These are phyloP conservation scores for Bugulina stolonifera DNA, from an alignment of 2,888 invertebrate genomes.

Conservation along the genomic window DNA sequence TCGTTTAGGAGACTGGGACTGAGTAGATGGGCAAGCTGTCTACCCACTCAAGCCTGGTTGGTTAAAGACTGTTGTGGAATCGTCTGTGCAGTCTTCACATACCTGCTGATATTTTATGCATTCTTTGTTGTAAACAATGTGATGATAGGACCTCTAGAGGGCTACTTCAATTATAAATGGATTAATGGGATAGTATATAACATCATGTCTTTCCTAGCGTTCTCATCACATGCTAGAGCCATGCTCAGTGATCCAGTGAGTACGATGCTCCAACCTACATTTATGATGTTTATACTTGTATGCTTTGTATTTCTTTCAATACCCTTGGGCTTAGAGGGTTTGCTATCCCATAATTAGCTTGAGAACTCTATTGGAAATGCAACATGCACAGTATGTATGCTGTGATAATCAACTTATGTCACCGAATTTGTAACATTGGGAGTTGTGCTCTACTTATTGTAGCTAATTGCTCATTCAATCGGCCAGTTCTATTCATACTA, in stretches of 20 bases:
- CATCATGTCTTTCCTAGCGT: slow-evolving; percentile 66
- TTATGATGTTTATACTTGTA: background rate
- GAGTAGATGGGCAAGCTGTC: background rate
- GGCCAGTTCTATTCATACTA: too few relatives aligned
- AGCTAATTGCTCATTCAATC: too few relatives aligned
- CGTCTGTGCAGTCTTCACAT: slow-evolving; percentile 74
- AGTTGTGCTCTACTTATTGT: too few relatives aligned
- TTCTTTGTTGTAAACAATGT: slow-evolving; percentile 74
- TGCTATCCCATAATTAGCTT: too few relatives aligned
- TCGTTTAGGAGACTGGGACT: background rate
- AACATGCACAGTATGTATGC: too few relatives aligned
- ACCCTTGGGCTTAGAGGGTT: too few relatives aligned
- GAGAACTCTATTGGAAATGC: too few relatives aligned
- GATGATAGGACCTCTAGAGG: slow-evolving; percentile 76
- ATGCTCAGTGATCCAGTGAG: slow-evolving; percentile 82
- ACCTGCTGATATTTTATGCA: slow-evolving; percentile 74
- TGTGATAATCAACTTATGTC: too few relatives aligned
- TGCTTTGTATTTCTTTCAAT: too few relatives aligned
- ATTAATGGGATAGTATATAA: slow-evolving; percentile 74
- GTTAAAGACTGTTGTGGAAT: slow-evolving; percentile 79
- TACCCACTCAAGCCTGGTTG: slow-evolving; percentile 58
- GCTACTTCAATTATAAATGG: slow-evolving; percentile 58
- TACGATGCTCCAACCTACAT: slow-evolving; percentile 25
- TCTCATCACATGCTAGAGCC: slow-evolving; percentile 72
- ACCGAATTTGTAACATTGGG: too few relatives aligned